Percentiles rank a stretch among this genome's conserved stretches.
These are phyloP conservation scores for Arctia plantaginis DNA, from an alignment of 2,888 invertebrate genomes.

Conservation along the genomic window DNA sequence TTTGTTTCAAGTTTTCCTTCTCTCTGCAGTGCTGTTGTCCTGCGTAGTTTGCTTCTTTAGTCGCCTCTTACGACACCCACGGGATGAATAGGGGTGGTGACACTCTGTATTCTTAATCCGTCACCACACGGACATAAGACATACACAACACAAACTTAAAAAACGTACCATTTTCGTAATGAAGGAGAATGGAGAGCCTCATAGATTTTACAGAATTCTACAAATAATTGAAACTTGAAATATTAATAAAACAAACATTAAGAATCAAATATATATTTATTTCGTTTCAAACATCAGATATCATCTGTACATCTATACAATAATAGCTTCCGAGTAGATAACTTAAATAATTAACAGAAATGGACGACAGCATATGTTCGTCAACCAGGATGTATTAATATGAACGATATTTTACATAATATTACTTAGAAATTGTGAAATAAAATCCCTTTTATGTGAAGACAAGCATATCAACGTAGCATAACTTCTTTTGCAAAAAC, in stretches of 20 bases:
- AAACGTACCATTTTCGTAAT: too few relatives aligned
- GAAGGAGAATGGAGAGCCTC: too few relatives aligned
- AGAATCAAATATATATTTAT: constrained; percentile 53
- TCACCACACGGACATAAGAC: too few relatives aligned
- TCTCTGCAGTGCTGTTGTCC: too few relatives aligned
- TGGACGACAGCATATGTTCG: background rate
- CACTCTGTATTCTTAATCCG: too few relatives aligned
- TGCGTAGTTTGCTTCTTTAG: too few relatives aligned
- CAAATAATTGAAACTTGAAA: background rate
- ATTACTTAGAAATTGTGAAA: background rate
- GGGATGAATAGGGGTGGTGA: too few relatives aligned
- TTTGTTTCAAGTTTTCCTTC: too few relatives aligned
- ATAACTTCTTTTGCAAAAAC: background rate
- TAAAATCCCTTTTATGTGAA: background rate
- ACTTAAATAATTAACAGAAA: constrained; percentile 10
- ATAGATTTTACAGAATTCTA: too few relatives aligned
- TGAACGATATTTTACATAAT: background rate
- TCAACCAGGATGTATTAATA: background rate
- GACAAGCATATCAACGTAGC: background rate
- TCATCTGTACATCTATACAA: constrained; percentile 51
- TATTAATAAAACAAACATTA: constrained; percentile 22
- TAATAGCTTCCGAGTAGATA: constrained; percentile 18
- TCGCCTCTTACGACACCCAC: too few relatives aligned
- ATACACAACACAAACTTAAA: too few relatives aligned
- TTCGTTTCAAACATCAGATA: constrained; percentile 46